Evolutionary conservation across 2,888 invertebrate genomes (phyloP), one percentile per base, ranked within the genome.

Genomic region (Macrophya annulata): DNA sequence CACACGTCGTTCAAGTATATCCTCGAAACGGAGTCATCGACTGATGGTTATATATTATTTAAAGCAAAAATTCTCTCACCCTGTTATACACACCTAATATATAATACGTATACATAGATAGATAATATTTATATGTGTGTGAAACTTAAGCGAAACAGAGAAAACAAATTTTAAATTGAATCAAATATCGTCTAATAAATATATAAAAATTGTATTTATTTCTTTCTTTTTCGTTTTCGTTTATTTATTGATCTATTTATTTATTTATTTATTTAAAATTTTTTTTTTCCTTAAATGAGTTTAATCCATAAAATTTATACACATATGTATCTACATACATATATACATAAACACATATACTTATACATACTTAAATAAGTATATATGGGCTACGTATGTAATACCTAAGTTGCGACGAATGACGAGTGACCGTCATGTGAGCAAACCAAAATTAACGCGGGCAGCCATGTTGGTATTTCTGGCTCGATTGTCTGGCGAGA

Each of bases 391-490:
- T n/a, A n/a, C n/a, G 40, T 71, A 37, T 12, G 40, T 17, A 37
- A 21, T 10, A 40, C 12, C 45, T 45, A 45, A 25, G 40, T 21
- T 62, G 43, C 43, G 79, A 81, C 79, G 79, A 81, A 81, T 81
- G 79, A 81, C 59, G 79, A 81, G 79, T 81, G 79, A 83, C 82
- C 68, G 68, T 83, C 82, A 83, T 68, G 82, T 83, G 82, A 83
- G 82, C 89, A 86, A 89, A 92, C 91, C 89, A 90, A 89, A 92
- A 92, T 91, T 90, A 92, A 90, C 90, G 89, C 90, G 89, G 89
- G n/a, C 90, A 89, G 89, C 90, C 90, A 90, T 90, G 89, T 86
- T 87, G 90, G 90, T 93, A 93, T 92, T 93, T 92, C 89, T 92
- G 92, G 92, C 93, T 89, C 91, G 92, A 93, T 93, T 93, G 92